A percentile compares a stretch with the other conserved stretches of the same genome.
phyloP scores from a whole-genome alignment of 92 coral and sea anemone species.

The Zoanthus solanderi region DNA sequence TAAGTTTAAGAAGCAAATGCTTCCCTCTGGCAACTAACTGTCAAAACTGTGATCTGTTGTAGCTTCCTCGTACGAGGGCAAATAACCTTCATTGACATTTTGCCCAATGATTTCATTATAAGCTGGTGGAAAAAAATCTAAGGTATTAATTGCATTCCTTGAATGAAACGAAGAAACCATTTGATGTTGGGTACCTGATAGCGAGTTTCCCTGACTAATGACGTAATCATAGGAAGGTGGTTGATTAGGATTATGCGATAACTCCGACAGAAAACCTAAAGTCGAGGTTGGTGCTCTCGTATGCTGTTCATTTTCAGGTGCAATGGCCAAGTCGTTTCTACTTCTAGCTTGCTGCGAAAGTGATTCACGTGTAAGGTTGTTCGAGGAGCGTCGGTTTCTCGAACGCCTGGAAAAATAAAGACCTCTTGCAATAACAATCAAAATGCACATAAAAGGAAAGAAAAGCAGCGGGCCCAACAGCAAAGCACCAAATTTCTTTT shows the following conservation, averaged over 20 bases:
- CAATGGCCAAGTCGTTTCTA: neutral
- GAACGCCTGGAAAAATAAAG: neutral
- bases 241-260: neutral
- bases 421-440: neutral
- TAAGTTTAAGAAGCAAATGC: no score
- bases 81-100: neutral
- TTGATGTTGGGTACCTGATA: neutral
- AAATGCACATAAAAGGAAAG: neutral
- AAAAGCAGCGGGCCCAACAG: neutral
- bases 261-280: neutral
- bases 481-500: neutral
- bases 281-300: neutral
- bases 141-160: neutral
- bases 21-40: no score
- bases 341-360: neutral
- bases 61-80: constrained; percentile 38
- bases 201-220: neutral
- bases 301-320: neutral
- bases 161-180: neutral
- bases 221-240: constrained; percentile 32
- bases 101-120: neutral
- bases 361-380: neutral
- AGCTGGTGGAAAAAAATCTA: neutral
- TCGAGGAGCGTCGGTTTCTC: neutral
- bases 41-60: neutral